phyloP scores from a whole-genome alignment of 2,113 vertebrate species.

The Danionella cerebrum region DNA sequence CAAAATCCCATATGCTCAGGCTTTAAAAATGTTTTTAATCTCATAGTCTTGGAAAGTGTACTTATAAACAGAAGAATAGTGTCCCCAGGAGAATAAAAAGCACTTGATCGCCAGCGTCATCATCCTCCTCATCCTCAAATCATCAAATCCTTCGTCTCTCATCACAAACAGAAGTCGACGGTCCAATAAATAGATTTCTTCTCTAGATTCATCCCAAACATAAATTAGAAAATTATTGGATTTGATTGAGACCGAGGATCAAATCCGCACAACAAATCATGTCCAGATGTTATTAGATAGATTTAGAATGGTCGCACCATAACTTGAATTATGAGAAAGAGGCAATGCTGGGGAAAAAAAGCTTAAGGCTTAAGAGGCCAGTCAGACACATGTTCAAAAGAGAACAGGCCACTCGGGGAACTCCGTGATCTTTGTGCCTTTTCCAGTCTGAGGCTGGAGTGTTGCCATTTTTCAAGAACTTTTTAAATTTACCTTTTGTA shows the following conservation, averaged over 20 bases:
- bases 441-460: background rate
- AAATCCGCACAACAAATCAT: slow-evolving; percentile 18
- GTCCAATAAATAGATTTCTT: slow-evolving; percentile 13
- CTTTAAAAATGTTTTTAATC: slow-evolving; percentile 14
- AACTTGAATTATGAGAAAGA: background rate
- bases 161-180: slow-evolving; percentile 18
- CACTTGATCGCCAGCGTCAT: background rate
- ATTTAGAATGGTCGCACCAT: background rate
- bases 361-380: slow-evolving; percentile 13
- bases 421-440: background rate
- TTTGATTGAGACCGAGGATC: slow-evolving; percentile 22
- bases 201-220: background rate
- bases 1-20: background rate
- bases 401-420: slow-evolving; percentile 14
- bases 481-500: too few species aligned
- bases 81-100: background rate
- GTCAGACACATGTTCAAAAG: slow-evolving; percentile 24
- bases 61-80: background rate
- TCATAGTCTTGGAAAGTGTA: background rate
- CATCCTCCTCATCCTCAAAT: slow-evolving; percentile 6
- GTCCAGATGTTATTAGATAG: slow-evolving; percentile 5
- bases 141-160: slow-evolving; percentile 22
- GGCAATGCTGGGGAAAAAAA: background rate
- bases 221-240: slow-evolving; percentile 39
- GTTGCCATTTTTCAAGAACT: too few species aligned